Percentiles rank a stretch among this genome's conserved stretches.
These are phyloP conservation scores for Stenichneumon culpator DNA, from an alignment of 2,888 invertebrate genomes.

Conservation along the genomic window DNA sequence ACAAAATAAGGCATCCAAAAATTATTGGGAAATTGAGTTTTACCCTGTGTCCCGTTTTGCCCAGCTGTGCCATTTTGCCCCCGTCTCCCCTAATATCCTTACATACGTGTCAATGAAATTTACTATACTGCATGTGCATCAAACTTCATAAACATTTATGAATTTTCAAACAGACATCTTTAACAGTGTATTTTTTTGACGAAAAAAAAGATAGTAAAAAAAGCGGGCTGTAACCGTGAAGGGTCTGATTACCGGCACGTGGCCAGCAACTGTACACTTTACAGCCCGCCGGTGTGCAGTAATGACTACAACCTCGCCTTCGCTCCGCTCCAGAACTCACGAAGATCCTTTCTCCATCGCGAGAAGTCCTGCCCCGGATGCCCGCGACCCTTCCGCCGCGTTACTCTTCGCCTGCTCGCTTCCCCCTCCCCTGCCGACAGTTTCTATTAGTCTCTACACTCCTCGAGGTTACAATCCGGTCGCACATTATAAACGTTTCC, in stretches of 20 bases:
- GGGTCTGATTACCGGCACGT: conserved; percentile 5
- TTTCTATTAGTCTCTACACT: conserved; percentile 17
- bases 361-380: conserved; percentile 47
- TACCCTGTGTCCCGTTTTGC: too few relatives aligned
- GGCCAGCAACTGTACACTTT: conserved; percentile 17
- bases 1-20: too few relatives aligned
- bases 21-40: too few relatives aligned
- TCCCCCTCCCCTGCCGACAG: conserved; percentile 14
- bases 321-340: conserved; percentile 56
- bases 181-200: too few relatives aligned
- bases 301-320: conserved; percentile 7
- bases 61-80: too few relatives aligned
- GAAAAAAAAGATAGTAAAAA: background rate
- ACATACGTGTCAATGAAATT: too few relatives aligned
- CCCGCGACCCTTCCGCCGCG: conserved; percentile 46
- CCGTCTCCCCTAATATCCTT: too few relatives aligned
- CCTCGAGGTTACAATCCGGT: conserved; percentile 48
- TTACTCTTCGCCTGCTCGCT: conserved; percentile 26
- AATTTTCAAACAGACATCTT: too few relatives aligned
- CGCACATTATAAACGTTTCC: conserved; percentile 63
- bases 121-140: too few relatives aligned
- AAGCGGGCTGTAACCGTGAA: too few relatives aligned
- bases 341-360: conserved; percentile 35
- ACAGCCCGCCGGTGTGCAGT: background rate
- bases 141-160: too few relatives aligned